Evolutionary conservation across 2,888 invertebrate genomes (phyloP), one percentile per base, ranked within the genome.

Genomic region (Onchidella celtica): DNA sequence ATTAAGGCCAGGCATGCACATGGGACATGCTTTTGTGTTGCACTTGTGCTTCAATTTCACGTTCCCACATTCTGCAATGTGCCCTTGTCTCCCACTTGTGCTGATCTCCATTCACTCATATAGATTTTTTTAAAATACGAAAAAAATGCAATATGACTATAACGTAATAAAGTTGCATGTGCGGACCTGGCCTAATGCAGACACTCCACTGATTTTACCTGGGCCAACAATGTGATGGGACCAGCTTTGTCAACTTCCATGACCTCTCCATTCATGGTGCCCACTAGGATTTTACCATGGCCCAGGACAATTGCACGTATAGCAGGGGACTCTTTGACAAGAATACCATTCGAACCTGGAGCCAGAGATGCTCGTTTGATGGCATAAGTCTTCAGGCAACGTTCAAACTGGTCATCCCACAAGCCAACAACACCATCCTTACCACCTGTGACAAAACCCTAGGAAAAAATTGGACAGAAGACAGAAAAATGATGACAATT

Each of bases 391-490:
- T 93, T 93, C 66, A 93, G 86, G 84, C 91, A 91, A 27, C 92
- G 89, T 75, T 93, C 92, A 87, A 94, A 92, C 83, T 91, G 89
- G 70, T 92, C 92, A 84, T 93, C 93, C 93, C 94, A 94, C 47
- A 93, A 87, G 29, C 91, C 91, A 4, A 94, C 90, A n/a, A 89
- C 87, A 6, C 94, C 94, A 85, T 94, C 94, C 84, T 94, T 94
- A 17, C 94, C 94, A 17, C 93, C 94, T 2, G 93, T 94, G 72
- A 93, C 92, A 88, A 93, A 93, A 24, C 93, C 93, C 93, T 94
- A 88, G 17, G 61, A 59, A 27, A n/a, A 38, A 9, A 36, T 6
- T 1, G 27, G 32, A 47, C 29, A 55, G 69, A 63, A 34, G 21
- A n/a, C n/a, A n/a, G n/a, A n/a, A 6, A 47, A 11, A 47, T 9